These are phyloP conservation scores for Drosophila lacteicornis DNA, from an alignment of 1,140 invertebrate genomes.

Conservation along the genomic window DNA sequence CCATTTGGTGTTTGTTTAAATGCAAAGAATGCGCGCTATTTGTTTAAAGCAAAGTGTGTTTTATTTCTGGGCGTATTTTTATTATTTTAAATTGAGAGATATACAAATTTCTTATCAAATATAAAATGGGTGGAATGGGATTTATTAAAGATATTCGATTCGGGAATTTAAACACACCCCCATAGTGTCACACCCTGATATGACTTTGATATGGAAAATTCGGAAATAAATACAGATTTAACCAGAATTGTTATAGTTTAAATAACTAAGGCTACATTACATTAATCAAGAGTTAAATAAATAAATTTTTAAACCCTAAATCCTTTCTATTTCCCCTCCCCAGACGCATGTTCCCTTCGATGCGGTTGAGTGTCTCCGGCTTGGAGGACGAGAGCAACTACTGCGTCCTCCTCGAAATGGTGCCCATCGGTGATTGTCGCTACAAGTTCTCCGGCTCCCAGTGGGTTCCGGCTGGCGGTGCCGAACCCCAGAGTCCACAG, in stretches of 20 bases:
- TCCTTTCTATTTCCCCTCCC: constrained; percentile 26
- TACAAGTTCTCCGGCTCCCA: constrained; percentile 89
- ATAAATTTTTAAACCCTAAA: not conserved
- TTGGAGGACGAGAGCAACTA: constrained; percentile 92
- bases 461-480: constrained; percentile 94
- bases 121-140: not conserved
- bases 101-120: constrained; percentile 1
- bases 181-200: not conserved
- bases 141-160: not conserved
- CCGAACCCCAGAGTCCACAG: constrained; percentile 91
- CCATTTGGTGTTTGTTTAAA: constrained; percentile 1
- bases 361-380: constrained; percentile 89
- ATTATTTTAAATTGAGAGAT: not conserved
- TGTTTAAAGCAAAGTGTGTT: not conserved
- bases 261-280: not conserved
- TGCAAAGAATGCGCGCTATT: not conserved
- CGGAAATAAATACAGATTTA: not conserved
- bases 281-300: not conserved
- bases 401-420: constrained; percentile 92
- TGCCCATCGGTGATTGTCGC: constrained; percentile 88
- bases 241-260: too few species aligned
- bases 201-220: not conserved
- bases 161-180: not conserved
- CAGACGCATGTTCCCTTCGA: constrained; percentile 94
- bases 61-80: constrained; percentile 1